Conservation (phyloP, 2,797 vertebrate genomes). For the Lepus townsendii region DNA sequence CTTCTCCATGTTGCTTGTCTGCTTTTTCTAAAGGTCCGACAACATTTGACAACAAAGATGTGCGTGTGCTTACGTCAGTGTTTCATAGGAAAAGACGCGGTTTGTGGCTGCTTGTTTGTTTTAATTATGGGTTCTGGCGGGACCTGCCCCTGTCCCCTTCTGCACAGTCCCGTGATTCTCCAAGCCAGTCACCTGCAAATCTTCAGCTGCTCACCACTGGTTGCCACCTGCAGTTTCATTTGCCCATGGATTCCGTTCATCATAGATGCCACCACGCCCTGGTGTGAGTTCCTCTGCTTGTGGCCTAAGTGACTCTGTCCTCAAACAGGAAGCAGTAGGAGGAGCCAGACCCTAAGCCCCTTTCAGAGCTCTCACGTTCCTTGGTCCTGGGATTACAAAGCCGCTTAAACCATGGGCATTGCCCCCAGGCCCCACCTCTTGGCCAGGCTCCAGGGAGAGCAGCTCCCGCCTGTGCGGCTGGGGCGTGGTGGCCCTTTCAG, state of each 20-base stretch:
- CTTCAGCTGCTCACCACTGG: accelerated
- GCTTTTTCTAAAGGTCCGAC: not conserved
- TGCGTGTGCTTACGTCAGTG: not conserved
- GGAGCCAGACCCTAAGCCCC: not conserved
- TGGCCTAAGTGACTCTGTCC: not conserved
- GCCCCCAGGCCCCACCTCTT: not conserved
- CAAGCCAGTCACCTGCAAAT: too few relatives aligned
- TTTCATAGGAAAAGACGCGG: accelerated
- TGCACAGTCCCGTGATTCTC: accelerated
- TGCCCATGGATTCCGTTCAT: not conserved
- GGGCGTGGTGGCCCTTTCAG: constrained; percentile 66
- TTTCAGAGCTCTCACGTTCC: not conserved
- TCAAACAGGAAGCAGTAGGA: not conserved
- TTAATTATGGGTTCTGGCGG: not conserved
- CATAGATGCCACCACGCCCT: accelerated
- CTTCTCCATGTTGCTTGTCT: not conserved
- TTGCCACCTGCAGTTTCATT: too few relatives aligned
- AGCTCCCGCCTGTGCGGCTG: constrained; percentile 42
- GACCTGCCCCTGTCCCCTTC: not conserved
- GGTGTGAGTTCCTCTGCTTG: not conserved
- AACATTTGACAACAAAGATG: not conserved
- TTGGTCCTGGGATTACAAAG: not conserved
- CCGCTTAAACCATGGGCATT: accelerated
- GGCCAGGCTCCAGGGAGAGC: not conserved
- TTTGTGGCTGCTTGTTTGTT: not conserved